Conservation (phyloP, 2,888 invertebrate species). For the Lasioglossum marginatum region DNA sequence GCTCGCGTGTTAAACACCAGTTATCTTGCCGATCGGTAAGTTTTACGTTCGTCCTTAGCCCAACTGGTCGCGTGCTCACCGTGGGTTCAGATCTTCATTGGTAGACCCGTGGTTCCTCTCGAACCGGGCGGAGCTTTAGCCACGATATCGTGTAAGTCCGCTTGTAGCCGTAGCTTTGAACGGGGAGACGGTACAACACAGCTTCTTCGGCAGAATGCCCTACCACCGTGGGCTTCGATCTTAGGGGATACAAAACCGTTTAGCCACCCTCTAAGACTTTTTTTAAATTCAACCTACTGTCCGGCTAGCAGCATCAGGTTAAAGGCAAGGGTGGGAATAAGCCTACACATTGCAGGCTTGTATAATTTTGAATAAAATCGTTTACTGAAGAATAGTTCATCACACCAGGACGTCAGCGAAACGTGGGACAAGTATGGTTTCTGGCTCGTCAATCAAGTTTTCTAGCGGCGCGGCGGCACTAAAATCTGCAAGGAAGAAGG, state of each 20-base stretch:
- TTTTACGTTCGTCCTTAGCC: slow-evolving; percentile 80
- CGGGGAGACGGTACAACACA: slow-evolving; percentile 13
- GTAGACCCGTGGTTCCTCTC: slow-evolving; percentile 66
- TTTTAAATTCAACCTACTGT: neutral
- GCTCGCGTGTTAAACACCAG: slow-evolving; percentile 81
- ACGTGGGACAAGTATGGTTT: neutral
- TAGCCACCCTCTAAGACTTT: neutral
- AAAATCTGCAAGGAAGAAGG: slow-evolving; percentile 25
- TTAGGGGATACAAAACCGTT: neutral
- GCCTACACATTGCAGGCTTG: neutral
- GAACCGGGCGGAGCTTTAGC: slow-evolving; percentile 69
- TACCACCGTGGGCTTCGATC: neutral
- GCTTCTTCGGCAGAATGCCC: slow-evolving; percentile 7
- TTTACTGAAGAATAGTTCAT: neutral
- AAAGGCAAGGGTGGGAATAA: neutral
- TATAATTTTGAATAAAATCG: neutral
- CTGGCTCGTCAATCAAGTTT: neutral
- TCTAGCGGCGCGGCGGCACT: neutral
- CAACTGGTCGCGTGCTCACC: slow-evolving; percentile 79
- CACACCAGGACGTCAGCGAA: neutral
- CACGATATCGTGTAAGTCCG: slow-evolving; percentile 45
- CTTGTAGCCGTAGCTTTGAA: slow-evolving; percentile 28
- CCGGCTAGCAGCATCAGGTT: neutral
- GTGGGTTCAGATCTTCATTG: slow-evolving; percentile 78
- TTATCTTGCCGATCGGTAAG: slow-evolving; percentile 81